Evolutionary conservation across 1,140 invertebrate genomes (phyloP).

Genomic region (Leptopilina clavipes): DNA sequence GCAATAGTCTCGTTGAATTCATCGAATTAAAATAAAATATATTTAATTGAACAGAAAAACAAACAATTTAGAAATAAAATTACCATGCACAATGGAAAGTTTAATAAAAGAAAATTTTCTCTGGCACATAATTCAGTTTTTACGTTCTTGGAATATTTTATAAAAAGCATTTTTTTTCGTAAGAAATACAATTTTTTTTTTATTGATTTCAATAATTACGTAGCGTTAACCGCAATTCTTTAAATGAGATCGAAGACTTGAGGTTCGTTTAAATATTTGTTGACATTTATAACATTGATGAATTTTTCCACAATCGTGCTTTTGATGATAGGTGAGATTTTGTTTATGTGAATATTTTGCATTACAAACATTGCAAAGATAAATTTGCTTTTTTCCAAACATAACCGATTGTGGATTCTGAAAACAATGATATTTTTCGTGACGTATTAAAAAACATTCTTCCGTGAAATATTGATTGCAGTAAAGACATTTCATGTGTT

Average conservation of each 20-base stretch:
- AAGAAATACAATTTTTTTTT: too few relatives aligned
- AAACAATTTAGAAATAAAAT: neutral
- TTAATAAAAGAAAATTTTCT: too few relatives aligned
- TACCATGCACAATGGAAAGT: too few relatives aligned
- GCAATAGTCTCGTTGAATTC: too few relatives aligned
- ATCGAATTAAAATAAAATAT: neutral
- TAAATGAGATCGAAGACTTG: neutral
- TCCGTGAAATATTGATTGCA: neutral
- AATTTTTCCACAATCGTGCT: slow-evolving; percentile 18
- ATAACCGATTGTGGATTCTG: neutral
- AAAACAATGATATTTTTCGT: slow-evolving; percentile 23
- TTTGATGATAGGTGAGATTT: slow-evolving; percentile 1
- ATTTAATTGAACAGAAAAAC: neutral
- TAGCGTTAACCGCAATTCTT: neutral
- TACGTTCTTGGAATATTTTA: too few relatives aligned
- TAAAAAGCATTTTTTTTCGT: too few relatives aligned
- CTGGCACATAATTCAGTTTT: too few relatives aligned
- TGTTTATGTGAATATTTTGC: neutral
- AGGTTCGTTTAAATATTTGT: neutral
- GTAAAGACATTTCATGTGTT: neutral
- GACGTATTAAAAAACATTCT: neutral
- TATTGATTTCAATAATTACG: neutral
- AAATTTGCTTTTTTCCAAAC: neutral
- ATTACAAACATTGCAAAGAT: neutral
- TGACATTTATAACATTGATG: neutral